phyloP scores from a whole-genome alignment of 2,797 vertebrate species.

The Melanotaenia boesemani region DNA sequence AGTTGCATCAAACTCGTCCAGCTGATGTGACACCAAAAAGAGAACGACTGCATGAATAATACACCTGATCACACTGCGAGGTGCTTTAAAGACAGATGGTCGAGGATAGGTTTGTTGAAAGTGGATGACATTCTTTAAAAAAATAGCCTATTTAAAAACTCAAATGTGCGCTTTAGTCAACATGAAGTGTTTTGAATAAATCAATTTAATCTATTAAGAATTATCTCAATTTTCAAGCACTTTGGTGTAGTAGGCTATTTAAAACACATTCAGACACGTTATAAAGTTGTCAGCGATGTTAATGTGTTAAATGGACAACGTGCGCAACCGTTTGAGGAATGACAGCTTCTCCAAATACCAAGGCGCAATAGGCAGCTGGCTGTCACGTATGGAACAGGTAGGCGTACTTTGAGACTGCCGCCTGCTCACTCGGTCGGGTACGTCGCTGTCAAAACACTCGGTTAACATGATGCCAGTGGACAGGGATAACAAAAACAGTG shows the following conservation, averaged over 20 bases:
- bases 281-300: not conserved
- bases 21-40: not conserved
- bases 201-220: not conserved
- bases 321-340: constrained; percentile 37
- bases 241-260: not conserved
- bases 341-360: constrained; percentile 67
- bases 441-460: constrained; percentile 71
- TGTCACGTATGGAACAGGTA: constrained; percentile 79
- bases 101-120: not conserved
- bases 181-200: constrained; percentile 10
- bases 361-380: constrained; percentile 70
- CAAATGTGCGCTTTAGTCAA: not conserved
- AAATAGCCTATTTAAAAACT: not conserved
- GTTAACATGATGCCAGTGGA: constrained; percentile 42
- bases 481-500: not conserved
- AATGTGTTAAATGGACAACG: constrained; percentile 35
- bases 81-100: not conserved
- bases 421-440: constrained; percentile 53
- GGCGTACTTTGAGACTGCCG: constrained; percentile 73
- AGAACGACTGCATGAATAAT: not conserved
- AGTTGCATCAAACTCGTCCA: constrained; percentile 42
- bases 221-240: not conserved
- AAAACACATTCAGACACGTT: too few relatives aligned
- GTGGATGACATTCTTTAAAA: constrained; percentile 3
- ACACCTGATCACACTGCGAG: not conserved